These are phyloP conservation scores for Trialeurodes vaporariorum DNA, from an alignment of 1,140 invertebrate species.

Conservation along the genomic window DNA sequence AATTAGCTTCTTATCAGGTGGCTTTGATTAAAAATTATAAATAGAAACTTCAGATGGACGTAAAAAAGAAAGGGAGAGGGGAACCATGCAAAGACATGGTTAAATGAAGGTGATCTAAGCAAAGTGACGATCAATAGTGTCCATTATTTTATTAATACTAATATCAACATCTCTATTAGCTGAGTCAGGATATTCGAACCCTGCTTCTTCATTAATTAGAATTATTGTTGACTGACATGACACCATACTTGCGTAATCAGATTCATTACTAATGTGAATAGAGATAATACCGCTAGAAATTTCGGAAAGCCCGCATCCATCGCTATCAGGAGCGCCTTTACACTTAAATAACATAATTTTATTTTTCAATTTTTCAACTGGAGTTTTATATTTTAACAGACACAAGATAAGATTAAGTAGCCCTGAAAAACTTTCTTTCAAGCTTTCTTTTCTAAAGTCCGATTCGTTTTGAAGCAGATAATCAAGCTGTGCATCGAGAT, in stretches of 20 bases:
- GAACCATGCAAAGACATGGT: too few relatives aligned
- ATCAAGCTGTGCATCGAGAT: neutral
- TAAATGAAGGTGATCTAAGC: neutral
- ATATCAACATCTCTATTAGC: neutral
- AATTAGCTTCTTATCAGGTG: too few relatives aligned
- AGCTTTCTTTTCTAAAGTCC: neutral
- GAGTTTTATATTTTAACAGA: neutral
- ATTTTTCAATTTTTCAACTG: neutral
- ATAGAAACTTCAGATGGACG: too few relatives aligned
- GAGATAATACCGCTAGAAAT: neutral
- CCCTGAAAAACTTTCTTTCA: neutral
- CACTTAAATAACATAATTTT: neutral
- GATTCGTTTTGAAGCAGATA: neutral
- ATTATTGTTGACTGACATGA: neutral
- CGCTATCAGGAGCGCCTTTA: neutral
- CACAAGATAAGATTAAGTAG: neutral
- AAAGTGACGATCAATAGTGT: neutral
- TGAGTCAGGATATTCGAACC: neutral
- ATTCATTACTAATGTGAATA: neutral
- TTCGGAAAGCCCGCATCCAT: neutral
- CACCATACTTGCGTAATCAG: neutral
- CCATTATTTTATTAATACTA: neutral
- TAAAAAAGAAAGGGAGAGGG: too few relatives aligned
- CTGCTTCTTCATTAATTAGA: neutral
- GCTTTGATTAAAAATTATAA: too few relatives aligned